These are phyloP conservation scores for Ricordea florida DNA, from an alignment of 92 coral and sea anemone genomes.

Conservation along the genomic window DNA sequence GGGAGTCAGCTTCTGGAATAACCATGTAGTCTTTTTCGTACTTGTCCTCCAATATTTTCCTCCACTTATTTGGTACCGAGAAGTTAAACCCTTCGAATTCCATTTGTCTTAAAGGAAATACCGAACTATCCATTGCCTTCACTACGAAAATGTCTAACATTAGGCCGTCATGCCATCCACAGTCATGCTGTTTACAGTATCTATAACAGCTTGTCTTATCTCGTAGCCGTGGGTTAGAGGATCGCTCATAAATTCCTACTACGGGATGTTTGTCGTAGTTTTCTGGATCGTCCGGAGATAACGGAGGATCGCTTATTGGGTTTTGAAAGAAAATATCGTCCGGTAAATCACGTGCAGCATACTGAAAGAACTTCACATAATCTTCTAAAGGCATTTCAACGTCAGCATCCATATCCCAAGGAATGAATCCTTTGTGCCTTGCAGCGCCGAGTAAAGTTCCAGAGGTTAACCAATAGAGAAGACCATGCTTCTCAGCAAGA, in stretches of 20 bases:
- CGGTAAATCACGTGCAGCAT: conserved; percentile 59
- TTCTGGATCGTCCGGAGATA: conserved; percentile 41
- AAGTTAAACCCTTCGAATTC: conserved; percentile 74
- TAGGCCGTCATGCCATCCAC: conserved; percentile 75
- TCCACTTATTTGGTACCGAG: conserved; percentile 67
- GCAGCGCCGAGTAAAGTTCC: conserved; percentile 83
- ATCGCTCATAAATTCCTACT: conserved; percentile 59
- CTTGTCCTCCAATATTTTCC: conserved; percentile 8
- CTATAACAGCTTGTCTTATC: conserved; percentile 73
- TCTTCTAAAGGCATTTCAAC: conserved; percentile 61
- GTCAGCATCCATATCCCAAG: conserved; percentile 81
- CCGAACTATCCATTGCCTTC: neutral
- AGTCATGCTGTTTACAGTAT: conserved; percentile 41
- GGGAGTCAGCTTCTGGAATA: conserved; percentile 36
- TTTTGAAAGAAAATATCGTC: conserved; percentile 74
- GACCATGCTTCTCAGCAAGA: conserved; percentile 58
- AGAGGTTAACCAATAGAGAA: conserved; percentile 61
- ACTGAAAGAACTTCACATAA: conserved; percentile 57
- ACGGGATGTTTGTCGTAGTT: conserved; percentile 20
- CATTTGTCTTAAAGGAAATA: conserved; percentile 57
- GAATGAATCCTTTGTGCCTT: conserved; percentile 73
- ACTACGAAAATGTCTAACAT: conserved; percentile 63
- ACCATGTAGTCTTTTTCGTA: conserved; percentile 55
- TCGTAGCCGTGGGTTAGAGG: conserved; percentile 64
- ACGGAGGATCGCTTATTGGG: conserved; percentile 48